These are phyloP conservation scores for Pantala flavescens DNA, from an alignment of 1,140 invertebrate genomes.

Conservation along the genomic window DNA sequence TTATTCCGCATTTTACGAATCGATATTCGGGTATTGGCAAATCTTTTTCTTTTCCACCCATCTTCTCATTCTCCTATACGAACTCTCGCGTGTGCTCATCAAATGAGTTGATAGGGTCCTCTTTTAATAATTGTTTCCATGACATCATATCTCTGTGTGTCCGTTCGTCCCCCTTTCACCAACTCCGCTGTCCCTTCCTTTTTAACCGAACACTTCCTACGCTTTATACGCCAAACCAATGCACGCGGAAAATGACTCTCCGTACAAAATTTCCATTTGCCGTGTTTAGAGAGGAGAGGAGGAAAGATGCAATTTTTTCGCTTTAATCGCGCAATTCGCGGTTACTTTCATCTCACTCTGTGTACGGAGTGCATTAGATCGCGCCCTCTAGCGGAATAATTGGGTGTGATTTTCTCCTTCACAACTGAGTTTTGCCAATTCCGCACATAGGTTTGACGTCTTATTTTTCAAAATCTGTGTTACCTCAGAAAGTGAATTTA, in stretches of 20 bases:
- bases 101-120: not conserved
- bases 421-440: too few relatives aligned
- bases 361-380: too few relatives aligned
- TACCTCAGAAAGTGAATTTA: too few relatives aligned
- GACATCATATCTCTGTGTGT: not conserved
- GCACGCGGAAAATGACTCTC: slow-evolving; percentile 2
- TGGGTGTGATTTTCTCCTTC: too few relatives aligned
- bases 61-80: not conserved
- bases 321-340: too few relatives aligned
- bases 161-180: not conserved
- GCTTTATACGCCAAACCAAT: not conserved
- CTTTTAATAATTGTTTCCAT: not conserved
- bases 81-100: not conserved
- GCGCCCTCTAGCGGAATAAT: too few relatives aligned
- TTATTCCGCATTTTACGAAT: too few relatives aligned
- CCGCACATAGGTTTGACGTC: too few relatives aligned
- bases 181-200: not conserved
- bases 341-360: too few relatives aligned
- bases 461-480: too few relatives aligned
- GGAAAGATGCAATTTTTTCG: not conserved
- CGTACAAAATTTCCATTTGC: not conserved
- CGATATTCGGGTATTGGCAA: too few relatives aligned
- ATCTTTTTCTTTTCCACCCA: not conserved
- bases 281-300: not conserved
- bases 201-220: not conserved